Evolutionary conservation across 1,140 invertebrate species (phyloP), one percentile per base, ranked within the genome.

Genomic region (Drosophila kurseongensis): DNA sequence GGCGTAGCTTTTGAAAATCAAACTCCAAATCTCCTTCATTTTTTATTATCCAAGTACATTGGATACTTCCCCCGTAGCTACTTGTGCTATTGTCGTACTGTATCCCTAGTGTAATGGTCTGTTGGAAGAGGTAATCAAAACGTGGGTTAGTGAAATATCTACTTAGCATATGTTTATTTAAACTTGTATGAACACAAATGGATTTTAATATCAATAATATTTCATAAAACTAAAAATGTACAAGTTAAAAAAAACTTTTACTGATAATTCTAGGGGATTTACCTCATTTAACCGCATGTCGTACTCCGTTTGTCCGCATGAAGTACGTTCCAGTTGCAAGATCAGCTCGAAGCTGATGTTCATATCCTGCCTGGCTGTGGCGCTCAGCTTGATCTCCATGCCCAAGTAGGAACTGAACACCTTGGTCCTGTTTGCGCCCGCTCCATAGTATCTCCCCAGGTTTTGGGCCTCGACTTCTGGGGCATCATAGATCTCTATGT

Each of bases 401-500:
- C 95, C 95, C 9, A 84, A 66, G 3, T 94, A 93, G 1, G 95
- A 95, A 2, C 91, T 79, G 10, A 96, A 78, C 18, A 93, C 62
- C 36, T 86, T 83, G 16, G 94, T 95, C 8, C 92, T 72, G 9
- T 67, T 92, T 18, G 92, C 93, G 0, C 94, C 94, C 8, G 48
- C 4, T 0, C 23, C 23, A 85, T 96, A 96, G 75, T 94, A 95
- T 73, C 78, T 94, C 5, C 94, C 94, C 13, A 97, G 94, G 14
- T 94, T 73, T 41, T 94, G 89, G 47, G 94, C 93, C 29, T 93
- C 93, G 12, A 93, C 93, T 36, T 94, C 94, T 5, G 92, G 71
- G 18, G 96, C 96, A 92, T 97, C 96, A 51, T 76, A 88, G 78
- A 97, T 94, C 93, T 96, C 94, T n/a, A 97, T 61, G 60, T 93